Evolutionary conservation across 2,113 vertebrate species (phyloP).

Genomic region (Plecturocebus donacophilus): DNA sequence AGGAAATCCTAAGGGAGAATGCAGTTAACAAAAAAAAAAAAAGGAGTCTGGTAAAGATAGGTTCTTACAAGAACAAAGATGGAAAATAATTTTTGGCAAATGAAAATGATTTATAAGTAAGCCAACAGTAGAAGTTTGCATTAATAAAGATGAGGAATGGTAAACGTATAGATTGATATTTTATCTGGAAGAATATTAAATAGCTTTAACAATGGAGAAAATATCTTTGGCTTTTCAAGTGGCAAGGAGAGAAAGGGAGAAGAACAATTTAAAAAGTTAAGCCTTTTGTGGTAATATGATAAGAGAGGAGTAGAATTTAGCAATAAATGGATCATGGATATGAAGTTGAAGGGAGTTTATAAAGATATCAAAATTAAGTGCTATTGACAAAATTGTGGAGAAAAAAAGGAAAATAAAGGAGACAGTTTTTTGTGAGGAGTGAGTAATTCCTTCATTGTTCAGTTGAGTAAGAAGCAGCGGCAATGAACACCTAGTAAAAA

Average conservation of each 20-base stretch:
- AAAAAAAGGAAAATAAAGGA: not conserved
- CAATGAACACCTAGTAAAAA: not conserved
- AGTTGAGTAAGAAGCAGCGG: not conserved
- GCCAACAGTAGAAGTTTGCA: not conserved
- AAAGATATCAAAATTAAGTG: not conserved
- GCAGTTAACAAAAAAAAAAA: not conserved
- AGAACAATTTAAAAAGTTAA: not conserved
- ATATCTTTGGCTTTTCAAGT: not conserved
- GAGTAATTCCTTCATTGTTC: not conserved
- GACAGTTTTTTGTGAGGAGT: not conserved
- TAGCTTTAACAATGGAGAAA: not conserved
- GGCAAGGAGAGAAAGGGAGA: not conserved
- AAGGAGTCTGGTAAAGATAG: not conserved
- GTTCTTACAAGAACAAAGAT: not conserved
- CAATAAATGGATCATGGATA: not conserved
- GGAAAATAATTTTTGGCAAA: not conserved
- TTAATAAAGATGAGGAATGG: not conserved
- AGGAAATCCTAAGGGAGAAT: not conserved
- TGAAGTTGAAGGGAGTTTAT: not conserved
- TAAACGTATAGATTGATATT: not conserved
- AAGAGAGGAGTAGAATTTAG: not conserved
- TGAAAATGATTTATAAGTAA: not conserved
- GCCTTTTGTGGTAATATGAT: not conserved
- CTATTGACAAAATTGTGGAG: not conserved
- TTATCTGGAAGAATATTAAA: not conserved